Evolutionary conservation across 1,140 invertebrate genomes (phyloP).

Genomic region (Drosophila seguyi): DNA sequence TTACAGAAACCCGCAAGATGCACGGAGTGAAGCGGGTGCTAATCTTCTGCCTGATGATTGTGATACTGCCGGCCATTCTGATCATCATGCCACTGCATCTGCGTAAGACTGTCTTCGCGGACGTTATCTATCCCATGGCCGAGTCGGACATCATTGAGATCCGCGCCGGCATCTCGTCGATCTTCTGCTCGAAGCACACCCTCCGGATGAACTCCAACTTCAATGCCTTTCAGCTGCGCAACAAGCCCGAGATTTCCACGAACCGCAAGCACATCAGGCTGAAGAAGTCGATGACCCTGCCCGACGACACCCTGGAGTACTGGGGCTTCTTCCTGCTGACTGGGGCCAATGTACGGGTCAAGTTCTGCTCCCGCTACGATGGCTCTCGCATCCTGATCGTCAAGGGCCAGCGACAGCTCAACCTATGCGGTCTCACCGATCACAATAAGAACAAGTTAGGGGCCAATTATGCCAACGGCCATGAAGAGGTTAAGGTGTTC

Average conservation of each 20-base stretch:
- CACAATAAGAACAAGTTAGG: slow-evolving; percentile 88
- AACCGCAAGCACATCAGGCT: slow-evolving; percentile 91
- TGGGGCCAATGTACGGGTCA: slow-evolving; percentile 90
- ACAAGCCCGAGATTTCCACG: slow-evolving; percentile 89
- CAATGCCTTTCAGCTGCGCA: slow-evolving; percentile 92
- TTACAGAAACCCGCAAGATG: slow-evolving; percentile 90
- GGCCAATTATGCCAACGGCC: slow-evolving; percentile 86
- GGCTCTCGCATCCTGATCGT: slow-evolving; percentile 92
- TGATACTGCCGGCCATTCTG: slow-evolving; percentile 89
- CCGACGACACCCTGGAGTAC: slow-evolving; percentile 94
- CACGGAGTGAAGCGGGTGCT: slow-evolving; percentile 90
- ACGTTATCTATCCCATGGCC: slow-evolving; percentile 90
- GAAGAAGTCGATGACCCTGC: slow-evolving; percentile 92
- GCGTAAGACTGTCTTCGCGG: slow-evolving; percentile 89
- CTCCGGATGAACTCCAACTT: slow-evolving; percentile 91
- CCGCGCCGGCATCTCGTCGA: slow-evolving; percentile 90
- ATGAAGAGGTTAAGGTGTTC: slow-evolving; percentile 89
- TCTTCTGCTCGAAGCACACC: slow-evolving; percentile 92
- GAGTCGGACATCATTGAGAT: slow-evolving; percentile 93
- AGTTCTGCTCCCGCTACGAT: slow-evolving; percentile 92
- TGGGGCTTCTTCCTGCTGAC: slow-evolving; percentile 94
- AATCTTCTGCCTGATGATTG: slow-evolving; percentile 90
- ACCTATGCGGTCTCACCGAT: slow-evolving; percentile 91
- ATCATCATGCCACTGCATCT: slow-evolving; percentile 91
- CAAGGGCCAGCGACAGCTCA: slow-evolving; percentile 90